These are phyloP conservation scores for Eurypyga helias DNA, from an alignment of 2,113 vertebrate species.

Conservation along the genomic window DNA sequence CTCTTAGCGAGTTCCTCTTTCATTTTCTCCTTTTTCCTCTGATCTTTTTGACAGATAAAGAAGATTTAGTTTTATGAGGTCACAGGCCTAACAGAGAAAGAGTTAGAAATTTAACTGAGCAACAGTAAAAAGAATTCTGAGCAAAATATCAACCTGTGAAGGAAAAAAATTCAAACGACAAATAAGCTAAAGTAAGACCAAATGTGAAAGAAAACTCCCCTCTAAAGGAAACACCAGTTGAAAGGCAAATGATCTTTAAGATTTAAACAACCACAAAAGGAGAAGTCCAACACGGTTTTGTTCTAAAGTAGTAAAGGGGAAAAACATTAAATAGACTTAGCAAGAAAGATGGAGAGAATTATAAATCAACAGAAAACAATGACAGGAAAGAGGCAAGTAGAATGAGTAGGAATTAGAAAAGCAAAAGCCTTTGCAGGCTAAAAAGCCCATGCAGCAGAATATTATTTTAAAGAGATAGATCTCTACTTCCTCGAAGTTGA, in stretches of 20 bases:
- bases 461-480: neutral
- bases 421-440: neutral
- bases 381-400: neutral
- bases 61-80: neutral
- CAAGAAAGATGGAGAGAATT: neutral
- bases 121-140: neutral
- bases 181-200: neutral
- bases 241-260: conserved; percentile 8
- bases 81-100: neutral
- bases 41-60: neutral
- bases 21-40: neutral
- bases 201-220: neutral
- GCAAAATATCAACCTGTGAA: neutral
- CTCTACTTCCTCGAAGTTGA: neutral
- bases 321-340: neutral
- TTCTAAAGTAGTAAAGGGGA: neutral
- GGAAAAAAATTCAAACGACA: neutral
- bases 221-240: neutral
- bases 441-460: neutral
- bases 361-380: neutral
- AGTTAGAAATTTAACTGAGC: neutral
- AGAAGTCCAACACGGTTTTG: neutral
- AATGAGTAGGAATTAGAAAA: neutral
- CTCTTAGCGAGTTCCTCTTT: neutral
- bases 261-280: neutral